Evolutionary conservation across 2,113 vertebrate species (phyloP).

Genomic region (Taxidea taxus): DNA sequence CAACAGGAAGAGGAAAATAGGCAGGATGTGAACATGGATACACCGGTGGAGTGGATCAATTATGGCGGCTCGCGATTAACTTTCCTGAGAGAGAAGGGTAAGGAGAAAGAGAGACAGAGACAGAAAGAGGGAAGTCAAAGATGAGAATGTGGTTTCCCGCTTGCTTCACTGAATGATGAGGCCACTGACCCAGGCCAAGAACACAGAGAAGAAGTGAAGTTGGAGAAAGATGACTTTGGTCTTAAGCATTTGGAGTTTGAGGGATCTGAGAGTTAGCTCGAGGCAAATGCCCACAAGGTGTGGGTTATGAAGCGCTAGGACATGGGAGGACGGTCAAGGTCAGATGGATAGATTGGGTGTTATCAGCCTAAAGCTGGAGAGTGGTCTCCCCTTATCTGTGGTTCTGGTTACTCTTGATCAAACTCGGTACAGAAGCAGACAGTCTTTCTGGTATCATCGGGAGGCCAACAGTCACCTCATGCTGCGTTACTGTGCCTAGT

Average conservation of each 20-base stretch:
- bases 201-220: background rate
- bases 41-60: too few relatives aligned
- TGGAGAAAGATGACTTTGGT: background rate
- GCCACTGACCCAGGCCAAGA: background rate
- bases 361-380: background rate
- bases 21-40: background rate
- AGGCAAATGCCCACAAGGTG: background rate
- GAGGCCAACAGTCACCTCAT: background rate
- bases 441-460: background rate
- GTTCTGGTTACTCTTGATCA: background rate
- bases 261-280: background rate
- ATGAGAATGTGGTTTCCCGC: background rate
- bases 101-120: background rate
- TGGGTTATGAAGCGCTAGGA: too few relatives aligned
- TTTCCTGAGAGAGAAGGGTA: background rate
- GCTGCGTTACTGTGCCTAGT: background rate
- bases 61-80: accelerated
- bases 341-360: background rate
- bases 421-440: background rate
- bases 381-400: background rate
- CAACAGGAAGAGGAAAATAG: background rate
- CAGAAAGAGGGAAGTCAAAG: background rate
- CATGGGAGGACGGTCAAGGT: background rate
- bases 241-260: background rate
- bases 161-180: background rate